Percentiles rank a stretch among this genome's conserved stretches.
These are phyloP conservation scores for Peromyscus leucopus DNA, from an alignment of 2,113 vertebrate genomes.

Conservation along the genomic window DNA sequence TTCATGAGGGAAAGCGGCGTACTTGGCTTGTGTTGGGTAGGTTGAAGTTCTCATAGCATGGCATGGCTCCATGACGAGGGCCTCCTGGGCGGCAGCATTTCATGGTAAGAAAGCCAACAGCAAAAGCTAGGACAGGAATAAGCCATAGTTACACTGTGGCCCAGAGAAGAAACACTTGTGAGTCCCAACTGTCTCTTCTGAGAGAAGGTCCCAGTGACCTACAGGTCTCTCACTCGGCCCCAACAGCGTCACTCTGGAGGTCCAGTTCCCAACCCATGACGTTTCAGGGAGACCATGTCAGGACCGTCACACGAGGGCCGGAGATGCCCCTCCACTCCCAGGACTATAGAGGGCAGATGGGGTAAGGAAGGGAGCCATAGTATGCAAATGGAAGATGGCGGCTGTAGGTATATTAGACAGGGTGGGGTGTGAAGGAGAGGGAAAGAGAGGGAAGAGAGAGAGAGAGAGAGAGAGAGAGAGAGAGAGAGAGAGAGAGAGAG, in stretches of 20 bases:
- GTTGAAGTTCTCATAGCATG: not conserved
- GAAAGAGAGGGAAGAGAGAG: too few relatives aligned
- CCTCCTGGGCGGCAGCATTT: not conserved
- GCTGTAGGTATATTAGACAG: not conserved
- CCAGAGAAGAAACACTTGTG: not conserved
- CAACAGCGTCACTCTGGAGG: not conserved
- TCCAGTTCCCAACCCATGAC: not conserved
- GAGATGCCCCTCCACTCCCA: not conserved
- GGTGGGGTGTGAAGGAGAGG: too few relatives aligned
- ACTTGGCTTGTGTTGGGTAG: not conserved
- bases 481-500: not conserved
- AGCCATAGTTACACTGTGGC: too few relatives aligned
- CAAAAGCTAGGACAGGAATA: not conserved
- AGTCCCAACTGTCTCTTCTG: not conserved
- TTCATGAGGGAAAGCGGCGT: not conserved
- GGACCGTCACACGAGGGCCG: not conserved
- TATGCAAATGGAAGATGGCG: not conserved
- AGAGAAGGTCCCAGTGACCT: not conserved
- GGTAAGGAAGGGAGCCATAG: not conserved
- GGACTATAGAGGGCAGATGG: not conserved
- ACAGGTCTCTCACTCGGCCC: not conserved
- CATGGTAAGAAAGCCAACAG: not conserved
- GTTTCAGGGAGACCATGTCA: not conserved
- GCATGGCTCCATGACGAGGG: not conserved
- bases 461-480: not conserved